Evolutionary conservation across 2,797 vertebrate species (phyloP).

Genomic region (Ctenopoma multispine): DNA sequence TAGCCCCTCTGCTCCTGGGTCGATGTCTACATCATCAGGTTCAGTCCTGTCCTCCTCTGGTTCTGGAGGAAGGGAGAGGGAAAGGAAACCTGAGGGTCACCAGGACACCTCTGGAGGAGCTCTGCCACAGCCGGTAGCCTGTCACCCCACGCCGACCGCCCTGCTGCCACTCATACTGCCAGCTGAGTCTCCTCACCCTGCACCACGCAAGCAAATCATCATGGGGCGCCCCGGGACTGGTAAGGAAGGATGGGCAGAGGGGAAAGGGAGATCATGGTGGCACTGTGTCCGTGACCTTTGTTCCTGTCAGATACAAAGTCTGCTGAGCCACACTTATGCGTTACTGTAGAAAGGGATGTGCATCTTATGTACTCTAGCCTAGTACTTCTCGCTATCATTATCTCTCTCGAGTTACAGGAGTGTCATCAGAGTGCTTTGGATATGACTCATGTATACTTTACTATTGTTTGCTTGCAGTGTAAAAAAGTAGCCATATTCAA

Average conservation of each 20-base stretch:
- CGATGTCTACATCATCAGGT: constrained; percentile 63
- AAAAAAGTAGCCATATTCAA: constrained; percentile 21
- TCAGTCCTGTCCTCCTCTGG: constrained; percentile 71
- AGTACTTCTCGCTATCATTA: constrained; percentile 51
- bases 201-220: constrained; percentile 95
- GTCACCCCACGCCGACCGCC: constrained; percentile 93
- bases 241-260: constrained; percentile 65
- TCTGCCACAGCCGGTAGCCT: constrained; percentile 91
- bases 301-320: constrained; percentile 35
- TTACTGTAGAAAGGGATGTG: constrained; percentile 17
- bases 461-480: constrained; percentile 44
- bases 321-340: constrained; percentile 33
- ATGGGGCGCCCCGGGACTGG: constrained; percentile 94
- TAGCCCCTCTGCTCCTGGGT: constrained; percentile 71
- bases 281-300: constrained; percentile 35
- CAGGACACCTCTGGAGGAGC: constrained; percentile 76
- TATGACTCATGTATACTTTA: constrained; percentile 60
- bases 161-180: constrained; percentile 93
- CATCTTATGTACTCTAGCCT: constrained; percentile 27
- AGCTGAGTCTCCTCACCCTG: constrained; percentile 90
- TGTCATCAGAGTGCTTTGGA: constrained; percentile 50
- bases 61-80: constrained; percentile 81
- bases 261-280: not conserved
- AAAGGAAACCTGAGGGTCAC: constrained; percentile 82
- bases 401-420: constrained; percentile 56